Conservation (phyloP, 2,888 invertebrate genomes). For the Allacma fusca region DNA sequence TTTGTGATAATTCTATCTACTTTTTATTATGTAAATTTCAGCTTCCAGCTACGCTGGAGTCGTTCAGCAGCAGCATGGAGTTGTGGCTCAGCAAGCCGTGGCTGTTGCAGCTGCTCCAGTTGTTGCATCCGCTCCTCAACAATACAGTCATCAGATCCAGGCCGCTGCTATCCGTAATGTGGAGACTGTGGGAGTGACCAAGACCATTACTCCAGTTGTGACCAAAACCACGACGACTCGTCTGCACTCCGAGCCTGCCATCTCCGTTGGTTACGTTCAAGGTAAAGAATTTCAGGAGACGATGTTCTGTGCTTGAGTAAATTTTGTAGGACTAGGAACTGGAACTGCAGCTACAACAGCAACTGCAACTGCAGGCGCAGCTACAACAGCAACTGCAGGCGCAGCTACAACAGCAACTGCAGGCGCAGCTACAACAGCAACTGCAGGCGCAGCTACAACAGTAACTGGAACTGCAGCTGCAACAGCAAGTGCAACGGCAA, state of each 20-base stretch:
- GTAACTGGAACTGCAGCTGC: too few species aligned
- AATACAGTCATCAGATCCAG: slow-evolving; percentile 45
- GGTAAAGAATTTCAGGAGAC: slow-evolving; percentile 41
- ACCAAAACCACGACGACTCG: slow-evolving; percentile 57
- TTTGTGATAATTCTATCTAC: background rate
- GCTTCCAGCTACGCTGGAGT: slow-evolving; percentile 41
- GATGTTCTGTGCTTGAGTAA: background rate
- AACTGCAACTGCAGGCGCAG: too few species aligned
- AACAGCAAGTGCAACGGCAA: too few species aligned
- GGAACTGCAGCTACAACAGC: too few species aligned
- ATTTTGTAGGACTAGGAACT: background rate
- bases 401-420: too few species aligned
- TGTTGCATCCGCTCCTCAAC: slow-evolving; percentile 37
- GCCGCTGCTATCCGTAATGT: slow-evolving; percentile 56
- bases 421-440: too few species aligned
- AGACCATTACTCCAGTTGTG: slow-evolving; percentile 59
- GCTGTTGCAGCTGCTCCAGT: slow-evolving; percentile 17
- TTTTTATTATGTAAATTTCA: slow-evolving; percentile 25
- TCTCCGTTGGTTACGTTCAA: slow-evolving; percentile 58
- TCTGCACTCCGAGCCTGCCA: slow-evolving; percentile 55
- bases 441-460: too few species aligned
- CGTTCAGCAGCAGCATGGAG: slow-evolving; percentile 25
- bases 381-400: too few species aligned
- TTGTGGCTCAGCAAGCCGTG: slow-evolving; percentile 38
- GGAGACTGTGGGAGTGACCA: slow-evolving; percentile 57